Conservation (phyloP, 2,888 invertebrate species). For the Acleris sparsana region DNA sequence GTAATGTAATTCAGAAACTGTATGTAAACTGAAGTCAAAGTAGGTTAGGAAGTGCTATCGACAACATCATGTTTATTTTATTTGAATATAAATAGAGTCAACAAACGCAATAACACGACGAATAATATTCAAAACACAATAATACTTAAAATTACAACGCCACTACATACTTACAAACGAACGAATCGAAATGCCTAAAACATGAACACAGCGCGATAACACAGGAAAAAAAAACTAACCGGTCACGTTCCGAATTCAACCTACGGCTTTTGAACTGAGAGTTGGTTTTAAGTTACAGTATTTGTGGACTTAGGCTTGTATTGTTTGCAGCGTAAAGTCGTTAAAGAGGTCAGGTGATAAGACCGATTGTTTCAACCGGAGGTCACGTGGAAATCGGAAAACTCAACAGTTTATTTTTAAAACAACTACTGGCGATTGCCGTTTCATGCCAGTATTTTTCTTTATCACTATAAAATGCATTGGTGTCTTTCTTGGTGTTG, state of each 20-base stretch:
- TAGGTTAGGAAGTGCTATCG: too few relatives aligned
- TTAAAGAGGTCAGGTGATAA: conserved; percentile 80
- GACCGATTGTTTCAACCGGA: conserved; percentile 57
- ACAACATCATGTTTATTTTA: neutral
- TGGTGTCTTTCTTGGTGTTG: too few relatives aligned
- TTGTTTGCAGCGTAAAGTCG: conserved; percentile 49
- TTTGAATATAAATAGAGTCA: neutral
- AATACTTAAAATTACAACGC: conserved; percentile 54
- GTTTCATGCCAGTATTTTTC: conserved; percentile 7
- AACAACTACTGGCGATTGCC: conserved; percentile 30
- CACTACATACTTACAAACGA: conserved; percentile 44
- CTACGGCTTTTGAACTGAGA: conserved; percentile 44
- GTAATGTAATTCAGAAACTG: too few relatives aligned
- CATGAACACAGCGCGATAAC: conserved; percentile 64
- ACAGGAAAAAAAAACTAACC: conserved; percentile 52
- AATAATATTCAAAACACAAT: conserved; percentile 37
- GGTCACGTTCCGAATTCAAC: conserved; percentile 43
- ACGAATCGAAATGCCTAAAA: conserved; percentile 65
- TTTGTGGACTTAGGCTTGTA: conserved; percentile 49
- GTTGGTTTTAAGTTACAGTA: conserved; percentile 42
- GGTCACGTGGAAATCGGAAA: conserved; percentile 73
- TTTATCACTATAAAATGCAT: neutral
- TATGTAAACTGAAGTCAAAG: too few relatives aligned
- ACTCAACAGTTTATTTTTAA: conserved; percentile 45
- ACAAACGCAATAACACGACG: neutral